Evolutionary conservation across 2,797 vertebrate genomes (phyloP), one percentile per base, ranked within the genome.

Genomic region (Peromyscus eremicus): DNA sequence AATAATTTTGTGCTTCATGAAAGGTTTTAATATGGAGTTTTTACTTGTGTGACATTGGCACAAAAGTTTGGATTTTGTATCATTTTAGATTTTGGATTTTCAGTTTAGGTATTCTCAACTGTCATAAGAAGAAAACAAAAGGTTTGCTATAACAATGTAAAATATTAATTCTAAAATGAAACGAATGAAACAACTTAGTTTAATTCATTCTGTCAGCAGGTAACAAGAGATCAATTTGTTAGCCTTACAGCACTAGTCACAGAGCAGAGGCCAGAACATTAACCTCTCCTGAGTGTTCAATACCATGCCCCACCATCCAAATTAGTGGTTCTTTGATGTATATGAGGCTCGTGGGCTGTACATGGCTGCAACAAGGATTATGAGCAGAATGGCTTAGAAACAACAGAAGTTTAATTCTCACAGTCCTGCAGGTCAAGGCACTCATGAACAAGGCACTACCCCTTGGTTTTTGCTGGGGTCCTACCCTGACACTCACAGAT

Each of bases 151-250:
- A 75, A 83, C 46, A 64, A 84, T 85, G 7, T 91, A 73, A 89
- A 93, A 57, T 49, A 84, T 32, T 71, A 49, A 66, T 82, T 95
- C 43, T 43, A 27, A 73, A 40, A 27, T 68, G 66, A 86, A 82
- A 66, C 16, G 9, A 66, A 46, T 37, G 55, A 14, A 79, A 70
- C 70, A 11, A 29, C 71, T 71, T 91, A 62, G 21, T 37, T 87
- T 17, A 71, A 3, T 64, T 68, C 11, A 55, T 60, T 89, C 68
- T 52, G 0, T 64, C 1, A 37, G 70, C 27, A 77, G 68, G 55
- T 52, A 29, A 3, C 55, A 52, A 89, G 21, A 57, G 19, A 16
- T 23, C 40, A 49, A 29, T 62, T 94, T 70, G 3, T 32, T 49
- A 32, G 37, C 4, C 16, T 68, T 10, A 34, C 10, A 17, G 49